phyloP scores from a whole-genome alignment of 2,797 vertebrate genomes.

The Gymnoscopelus microlampas region DNA sequence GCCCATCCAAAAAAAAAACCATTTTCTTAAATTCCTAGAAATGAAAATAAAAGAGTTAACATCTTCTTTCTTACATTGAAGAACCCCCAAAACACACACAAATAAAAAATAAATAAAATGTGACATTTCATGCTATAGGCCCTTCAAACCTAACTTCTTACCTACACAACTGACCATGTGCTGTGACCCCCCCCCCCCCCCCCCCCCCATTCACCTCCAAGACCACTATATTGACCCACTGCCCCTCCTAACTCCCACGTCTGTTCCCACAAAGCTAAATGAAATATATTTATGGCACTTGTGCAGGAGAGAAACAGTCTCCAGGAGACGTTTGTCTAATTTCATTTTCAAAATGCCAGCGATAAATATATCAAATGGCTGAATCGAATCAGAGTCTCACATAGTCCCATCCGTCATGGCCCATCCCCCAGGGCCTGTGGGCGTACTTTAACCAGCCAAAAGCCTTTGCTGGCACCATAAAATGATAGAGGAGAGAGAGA shows the following conservation, averaged over 20 bases:
- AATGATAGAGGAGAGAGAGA: conserved; percentile 39
- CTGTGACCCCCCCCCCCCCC: conserved; percentile 4
- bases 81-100: neutral
- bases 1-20: too few species aligned
- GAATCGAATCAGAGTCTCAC: conserved; percentile 78
- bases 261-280: conserved; percentile 65
- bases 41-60: too few species aligned
- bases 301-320: conserved; percentile 78
- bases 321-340: conserved; percentile 77
- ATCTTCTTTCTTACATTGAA: too few species aligned
- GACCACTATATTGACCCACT: conserved; percentile 9
- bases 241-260: conserved; percentile 62
- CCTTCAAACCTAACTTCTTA: too few species aligned
- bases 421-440: conserved; percentile 74
- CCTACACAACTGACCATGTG: too few species aligned
- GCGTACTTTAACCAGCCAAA: conserved; percentile 75
- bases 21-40: too few species aligned
- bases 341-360: conserved; percentile 81
- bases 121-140: too few species aligned
- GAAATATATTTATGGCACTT: conserved; percentile 83
- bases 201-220: conserved; percentile 15
- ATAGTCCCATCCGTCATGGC: conserved; percentile 75
- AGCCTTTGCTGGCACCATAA: conserved; percentile 64
- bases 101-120: too few species aligned
- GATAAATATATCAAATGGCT: conserved; percentile 82